These are phyloP conservation scores for Staurois parvus DNA, from an alignment of 2,797 vertebrate genomes.

Conservation along the genomic window DNA sequence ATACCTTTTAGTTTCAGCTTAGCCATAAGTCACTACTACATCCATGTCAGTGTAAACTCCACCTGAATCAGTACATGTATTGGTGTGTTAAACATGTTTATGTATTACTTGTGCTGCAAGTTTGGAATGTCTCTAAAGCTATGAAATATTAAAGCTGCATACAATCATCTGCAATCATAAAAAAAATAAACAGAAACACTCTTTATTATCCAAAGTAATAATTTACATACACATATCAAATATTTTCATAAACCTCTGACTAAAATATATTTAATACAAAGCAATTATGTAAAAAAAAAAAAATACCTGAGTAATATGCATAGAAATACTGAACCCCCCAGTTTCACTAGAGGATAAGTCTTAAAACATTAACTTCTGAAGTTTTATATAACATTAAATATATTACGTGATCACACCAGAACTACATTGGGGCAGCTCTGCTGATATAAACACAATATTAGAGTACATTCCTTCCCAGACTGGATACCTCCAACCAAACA, in stretches of 20 bases:
- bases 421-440: background rate
- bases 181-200: background rate
- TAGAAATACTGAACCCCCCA: background rate
- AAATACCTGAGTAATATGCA: background rate
- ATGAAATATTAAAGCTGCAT: too few species aligned
- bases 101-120: too few species aligned
- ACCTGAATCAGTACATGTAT: too few species aligned
- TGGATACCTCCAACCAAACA: too few species aligned
- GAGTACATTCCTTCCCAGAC: background rate
- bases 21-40: too few species aligned
- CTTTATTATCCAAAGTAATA: constrained; percentile 39
- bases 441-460: background rate
- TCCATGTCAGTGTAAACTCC: too few species aligned
- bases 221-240: constrained; percentile 6
- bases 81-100: too few species aligned
- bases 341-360: background rate
- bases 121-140: too few species aligned
- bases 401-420: background rate
- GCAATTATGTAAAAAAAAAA: constrained; percentile 1
- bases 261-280: constrained; percentile 1
- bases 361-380: background rate
- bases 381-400: background rate
- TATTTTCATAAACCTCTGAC: background rate
- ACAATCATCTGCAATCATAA: background rate
- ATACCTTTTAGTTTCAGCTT: too few species aligned